These are phyloP conservation scores for Acanthaster planci DNA, from an alignment of 35 echinoderm and acorn worm genomes.

Conservation along the genomic window DNA sequence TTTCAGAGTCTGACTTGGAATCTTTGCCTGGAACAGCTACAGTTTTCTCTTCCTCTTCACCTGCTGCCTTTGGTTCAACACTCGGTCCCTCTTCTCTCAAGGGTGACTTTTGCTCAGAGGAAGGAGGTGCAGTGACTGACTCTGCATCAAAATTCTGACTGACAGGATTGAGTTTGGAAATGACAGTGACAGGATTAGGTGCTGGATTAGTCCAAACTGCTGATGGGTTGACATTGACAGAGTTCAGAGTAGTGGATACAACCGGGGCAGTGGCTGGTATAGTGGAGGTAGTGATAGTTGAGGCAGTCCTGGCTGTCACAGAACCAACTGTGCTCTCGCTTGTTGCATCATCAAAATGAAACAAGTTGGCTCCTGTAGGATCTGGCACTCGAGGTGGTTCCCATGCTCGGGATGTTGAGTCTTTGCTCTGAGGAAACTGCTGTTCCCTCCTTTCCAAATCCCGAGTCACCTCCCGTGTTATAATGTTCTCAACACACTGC, in stretches of 20 bases:
- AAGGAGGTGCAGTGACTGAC: neutral
- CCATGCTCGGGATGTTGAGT: neutral
- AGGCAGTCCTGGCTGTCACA: neutral
- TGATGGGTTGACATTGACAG: neutral
- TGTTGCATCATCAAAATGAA: neutral
- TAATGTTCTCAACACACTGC: constrained; percentile 12
- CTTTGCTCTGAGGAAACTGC: constrained; percentile 3
- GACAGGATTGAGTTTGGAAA: constrained; percentile 15
- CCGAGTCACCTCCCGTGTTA: constrained; percentile 11
- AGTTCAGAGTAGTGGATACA: neutral
- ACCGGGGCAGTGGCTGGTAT: neutral
- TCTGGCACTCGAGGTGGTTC: neutral
- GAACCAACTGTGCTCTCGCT: neutral
- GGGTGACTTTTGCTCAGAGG: neutral
- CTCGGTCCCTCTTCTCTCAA: neutral
- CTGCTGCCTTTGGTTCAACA: constrained; percentile 12
- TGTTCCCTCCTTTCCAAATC: neutral
- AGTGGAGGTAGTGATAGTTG: constrained; percentile 12
- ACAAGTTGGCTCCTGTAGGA: neutral
- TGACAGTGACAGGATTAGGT: neutral
- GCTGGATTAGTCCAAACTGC: constrained; percentile 23
- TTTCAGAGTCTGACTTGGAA: neutral
- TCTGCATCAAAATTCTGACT: constrained; percentile 30
- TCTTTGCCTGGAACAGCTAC: neutral
- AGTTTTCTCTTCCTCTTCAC: neutral